These are phyloP conservation scores for Hemibates koningsi DNA, from an alignment of 2,113 vertebrate species.

Conservation along the genomic window DNA sequence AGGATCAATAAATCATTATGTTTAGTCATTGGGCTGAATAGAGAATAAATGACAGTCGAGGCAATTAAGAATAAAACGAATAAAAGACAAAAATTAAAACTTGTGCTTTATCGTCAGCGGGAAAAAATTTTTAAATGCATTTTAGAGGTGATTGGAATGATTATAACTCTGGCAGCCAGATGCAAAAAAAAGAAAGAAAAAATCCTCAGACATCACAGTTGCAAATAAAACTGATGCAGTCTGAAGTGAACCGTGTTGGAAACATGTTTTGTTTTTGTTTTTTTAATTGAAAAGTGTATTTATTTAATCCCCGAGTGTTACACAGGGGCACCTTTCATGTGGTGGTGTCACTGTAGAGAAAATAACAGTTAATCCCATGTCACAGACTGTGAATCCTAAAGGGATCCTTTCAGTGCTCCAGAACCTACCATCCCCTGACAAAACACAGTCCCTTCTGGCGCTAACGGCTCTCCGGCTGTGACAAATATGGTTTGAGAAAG, in stretches of 20 bases:
- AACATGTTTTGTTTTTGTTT: not conserved
- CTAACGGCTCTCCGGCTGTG: constrained; percentile 30
- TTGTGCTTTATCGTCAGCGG: not conserved
- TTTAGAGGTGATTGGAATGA: not conserved
- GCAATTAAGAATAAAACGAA: not conserved
- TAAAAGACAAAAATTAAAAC: not conserved
- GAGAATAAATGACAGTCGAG: not conserved
- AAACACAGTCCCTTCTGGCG: constrained; percentile 29
- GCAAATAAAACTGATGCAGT: not conserved
- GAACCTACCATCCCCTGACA: constrained; percentile 22
- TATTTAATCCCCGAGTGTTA: constrained; percentile 32
- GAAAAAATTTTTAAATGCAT: not conserved
- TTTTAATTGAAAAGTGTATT: constrained; percentile 52
- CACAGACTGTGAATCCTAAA: constrained; percentile 50
- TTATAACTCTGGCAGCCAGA: not conserved
- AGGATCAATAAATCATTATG: not conserved
- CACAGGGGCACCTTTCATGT: constrained; percentile 19
- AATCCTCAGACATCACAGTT: not conserved
- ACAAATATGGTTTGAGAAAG: constrained; percentile 56
- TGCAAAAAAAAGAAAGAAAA: not conserved
- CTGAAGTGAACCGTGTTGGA: constrained; percentile 1
- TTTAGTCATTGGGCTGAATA: not conserved
- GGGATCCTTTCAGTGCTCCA: constrained; percentile 28
- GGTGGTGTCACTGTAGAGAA: constrained; percentile 38
- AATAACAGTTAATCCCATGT: constrained; percentile 57